Conservation (phyloP, 2,113 vertebrate species). For the Oenanthe oenanthe region DNA sequence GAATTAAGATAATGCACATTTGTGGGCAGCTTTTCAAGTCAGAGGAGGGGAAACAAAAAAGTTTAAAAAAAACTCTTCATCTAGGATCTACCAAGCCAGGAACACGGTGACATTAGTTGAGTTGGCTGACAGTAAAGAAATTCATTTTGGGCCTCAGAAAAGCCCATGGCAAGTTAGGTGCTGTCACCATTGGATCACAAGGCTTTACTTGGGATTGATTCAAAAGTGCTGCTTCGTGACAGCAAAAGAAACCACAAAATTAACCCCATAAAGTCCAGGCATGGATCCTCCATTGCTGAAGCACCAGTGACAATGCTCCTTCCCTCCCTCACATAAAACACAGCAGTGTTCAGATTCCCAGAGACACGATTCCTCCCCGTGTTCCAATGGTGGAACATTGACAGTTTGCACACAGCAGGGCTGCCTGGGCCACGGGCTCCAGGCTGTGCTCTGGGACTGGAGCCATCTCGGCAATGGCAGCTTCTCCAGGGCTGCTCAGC, state of each 20-base stretch:
- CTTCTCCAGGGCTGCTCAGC: background rate
- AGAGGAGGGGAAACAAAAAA: background rate
- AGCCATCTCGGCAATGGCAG: background rate
- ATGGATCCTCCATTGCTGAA: background rate
- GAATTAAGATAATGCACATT: background rate
- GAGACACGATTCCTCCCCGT: background rate
- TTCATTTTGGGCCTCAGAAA: background rate
- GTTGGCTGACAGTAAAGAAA: background rate
- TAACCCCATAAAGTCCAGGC: background rate
- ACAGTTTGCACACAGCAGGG: background rate
- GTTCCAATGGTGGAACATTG: background rate
- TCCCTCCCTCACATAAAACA: background rate
- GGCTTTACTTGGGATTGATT: background rate
- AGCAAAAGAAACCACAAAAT: background rate
- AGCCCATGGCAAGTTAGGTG: background rate
- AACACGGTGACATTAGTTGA: background rate
- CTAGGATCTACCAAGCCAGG: background rate
- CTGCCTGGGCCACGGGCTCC: background rate
- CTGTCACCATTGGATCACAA: background rate
- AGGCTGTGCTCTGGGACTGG: background rate
- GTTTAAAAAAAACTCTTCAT: background rate
- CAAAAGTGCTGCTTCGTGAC: background rate
- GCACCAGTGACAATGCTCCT: background rate
- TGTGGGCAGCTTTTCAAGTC: background rate
- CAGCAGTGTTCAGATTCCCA: background rate